Evolutionary conservation across 1,140 invertebrate genomes (phyloP).

Genomic region (Meloidogyne floridensis): DNA sequence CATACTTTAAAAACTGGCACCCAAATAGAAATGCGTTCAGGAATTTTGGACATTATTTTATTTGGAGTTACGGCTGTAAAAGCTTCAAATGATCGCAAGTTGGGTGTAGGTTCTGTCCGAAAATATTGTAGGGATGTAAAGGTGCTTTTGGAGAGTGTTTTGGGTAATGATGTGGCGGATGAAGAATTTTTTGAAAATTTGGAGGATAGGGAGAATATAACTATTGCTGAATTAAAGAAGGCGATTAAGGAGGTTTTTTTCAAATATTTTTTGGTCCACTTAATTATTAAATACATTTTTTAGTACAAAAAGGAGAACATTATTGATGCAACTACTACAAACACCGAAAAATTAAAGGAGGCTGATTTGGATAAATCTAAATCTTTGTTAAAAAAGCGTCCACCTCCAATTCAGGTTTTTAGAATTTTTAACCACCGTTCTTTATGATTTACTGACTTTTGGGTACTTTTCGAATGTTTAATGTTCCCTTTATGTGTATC

Average conservation of each 20-base stretch:
- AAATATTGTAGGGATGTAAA: neutral
- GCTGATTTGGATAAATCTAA: too few species aligned
- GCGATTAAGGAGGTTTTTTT: neutral
- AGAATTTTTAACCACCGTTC: too few species aligned
- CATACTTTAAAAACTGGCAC: neutral
- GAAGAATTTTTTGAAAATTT: constrained; percentile 1
- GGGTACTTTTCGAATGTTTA: too few species aligned
- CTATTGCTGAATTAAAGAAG: neutral
- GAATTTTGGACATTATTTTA: constrained; percentile 1
- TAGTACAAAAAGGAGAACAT: too few species aligned
- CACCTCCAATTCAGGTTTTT: too few species aligned
- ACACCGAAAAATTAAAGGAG: too few species aligned
- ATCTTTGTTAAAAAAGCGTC: too few species aligned
- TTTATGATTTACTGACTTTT: too few species aligned
- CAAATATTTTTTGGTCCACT: neutral
- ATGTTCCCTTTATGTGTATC: too few species aligned
- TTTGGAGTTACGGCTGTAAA: neutral
- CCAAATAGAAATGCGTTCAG: neutral
- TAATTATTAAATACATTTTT: too few species aligned
- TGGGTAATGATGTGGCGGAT: neutral
- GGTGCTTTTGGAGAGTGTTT: neutral
- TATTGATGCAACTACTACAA: too few species aligned
- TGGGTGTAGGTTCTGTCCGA: neutral
- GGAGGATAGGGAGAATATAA: neutral
- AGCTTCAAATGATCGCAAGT: constrained; percentile 8